phyloP scores from a whole-genome alignment of 2,888 invertebrate species.

The Barypeithes pellucidus region DNA sequence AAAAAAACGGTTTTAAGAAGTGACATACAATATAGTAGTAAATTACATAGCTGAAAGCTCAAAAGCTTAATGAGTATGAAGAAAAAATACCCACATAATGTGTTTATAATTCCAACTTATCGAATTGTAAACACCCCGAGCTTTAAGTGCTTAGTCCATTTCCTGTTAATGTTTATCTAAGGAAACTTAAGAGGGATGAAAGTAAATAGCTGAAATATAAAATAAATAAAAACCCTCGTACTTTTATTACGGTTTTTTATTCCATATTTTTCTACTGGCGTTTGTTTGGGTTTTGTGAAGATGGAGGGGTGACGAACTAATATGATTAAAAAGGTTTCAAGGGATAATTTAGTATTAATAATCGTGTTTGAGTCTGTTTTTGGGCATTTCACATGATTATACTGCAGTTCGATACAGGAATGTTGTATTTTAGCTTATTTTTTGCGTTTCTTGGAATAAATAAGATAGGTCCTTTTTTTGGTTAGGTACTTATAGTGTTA shows the following conservation, averaged over 20 bases:
- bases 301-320: not conserved
- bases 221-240: slow-evolving; percentile 12
- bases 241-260: slow-evolving; percentile 15
- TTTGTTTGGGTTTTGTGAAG: slow-evolving; percentile 8
- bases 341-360: too few species aligned
- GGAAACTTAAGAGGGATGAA: slow-evolving; percentile 37
- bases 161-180: slow-evolving; percentile 43
- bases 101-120: slow-evolving; percentile 51
- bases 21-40: not conserved
- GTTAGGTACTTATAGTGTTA: too few species aligned
- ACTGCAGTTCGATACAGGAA: too few species aligned
- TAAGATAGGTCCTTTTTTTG: too few species aligned
- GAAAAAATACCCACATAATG: slow-evolving; percentile 49
- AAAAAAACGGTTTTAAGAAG: not conserved
- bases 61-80: slow-evolving; percentile 15
- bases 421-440: too few species aligned
- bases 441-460: too few species aligned
- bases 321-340: not conserved
- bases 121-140: slow-evolving; percentile 48
- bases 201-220: slow-evolving; percentile 22
- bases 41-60: slow-evolving; percentile 18
- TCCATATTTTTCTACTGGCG: slow-evolving; percentile 25
- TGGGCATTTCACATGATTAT: too few species aligned
- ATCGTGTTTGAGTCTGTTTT: too few species aligned
- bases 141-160: slow-evolving; percentile 48